Conservation (phyloP, 2,113 vertebrate species). For the Baryphthengus martii region DNA sequence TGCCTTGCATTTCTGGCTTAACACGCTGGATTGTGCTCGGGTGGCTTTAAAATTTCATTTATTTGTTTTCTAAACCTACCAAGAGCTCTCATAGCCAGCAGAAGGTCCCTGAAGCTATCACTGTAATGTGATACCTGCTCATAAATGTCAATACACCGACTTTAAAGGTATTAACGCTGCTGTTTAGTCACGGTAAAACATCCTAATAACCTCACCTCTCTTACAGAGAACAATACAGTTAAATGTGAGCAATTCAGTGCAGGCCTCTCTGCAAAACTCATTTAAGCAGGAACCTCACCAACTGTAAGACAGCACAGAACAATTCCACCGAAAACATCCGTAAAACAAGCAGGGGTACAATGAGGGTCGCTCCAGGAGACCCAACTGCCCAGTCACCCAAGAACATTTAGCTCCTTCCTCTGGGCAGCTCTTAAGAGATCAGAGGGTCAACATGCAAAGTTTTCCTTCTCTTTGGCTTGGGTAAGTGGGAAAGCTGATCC, state of each 20-base stretch:
- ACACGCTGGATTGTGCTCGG: neutral
- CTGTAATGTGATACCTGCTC: neutral
- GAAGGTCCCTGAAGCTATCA: constrained; percentile 27
- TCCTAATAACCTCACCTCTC: neutral
- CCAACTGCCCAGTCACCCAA: neutral
- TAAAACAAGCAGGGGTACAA: neutral
- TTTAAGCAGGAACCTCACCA: neutral
- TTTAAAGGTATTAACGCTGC: constrained; percentile 21
- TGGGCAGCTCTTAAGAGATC: neutral
- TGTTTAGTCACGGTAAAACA: constrained; percentile 10
- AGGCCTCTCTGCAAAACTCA: neutral
- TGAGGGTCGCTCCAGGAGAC: fast-evolving
- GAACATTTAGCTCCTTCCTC: neutral
- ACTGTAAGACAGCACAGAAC: neutral
- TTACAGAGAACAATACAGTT: neutral
- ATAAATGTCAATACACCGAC: constrained; percentile 18
- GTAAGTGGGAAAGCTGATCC: neutral
- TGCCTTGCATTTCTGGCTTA: neutral
- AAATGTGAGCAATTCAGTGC: neutral
- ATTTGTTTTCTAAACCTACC: constrained; percentile 25
- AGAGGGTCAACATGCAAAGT: neutral
- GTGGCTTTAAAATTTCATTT: neutral
- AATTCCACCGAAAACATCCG: neutral
- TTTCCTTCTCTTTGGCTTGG: neutral
- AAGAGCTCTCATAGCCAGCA: neutral